phyloP scores from a whole-genome alignment of 1,140 invertebrate species.

The Musca domestica region DNA sequence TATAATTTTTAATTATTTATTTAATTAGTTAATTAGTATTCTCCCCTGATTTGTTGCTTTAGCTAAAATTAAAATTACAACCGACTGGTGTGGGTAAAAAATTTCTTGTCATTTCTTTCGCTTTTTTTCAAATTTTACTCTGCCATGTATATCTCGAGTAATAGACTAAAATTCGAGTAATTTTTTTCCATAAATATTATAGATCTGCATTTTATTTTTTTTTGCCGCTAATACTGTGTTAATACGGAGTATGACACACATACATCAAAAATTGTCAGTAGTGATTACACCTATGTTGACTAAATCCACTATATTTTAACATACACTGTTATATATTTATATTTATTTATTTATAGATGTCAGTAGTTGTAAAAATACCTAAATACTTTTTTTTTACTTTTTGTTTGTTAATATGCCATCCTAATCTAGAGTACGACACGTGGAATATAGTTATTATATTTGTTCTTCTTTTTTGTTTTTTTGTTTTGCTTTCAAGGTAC shows the following conservation, averaged over 20 bases:
- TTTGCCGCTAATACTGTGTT: background rate
- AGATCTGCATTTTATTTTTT: background rate
- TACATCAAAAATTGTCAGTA: slow-evolving; percentile 12
- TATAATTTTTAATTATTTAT: slow-evolving; percentile 3
- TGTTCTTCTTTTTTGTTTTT: background rate
- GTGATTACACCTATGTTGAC: background rate
- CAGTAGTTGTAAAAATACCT: background rate
- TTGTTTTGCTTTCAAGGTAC: slow-evolving; percentile 18
- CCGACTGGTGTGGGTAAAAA: slow-evolving; percentile 42
- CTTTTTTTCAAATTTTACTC: slow-evolving; percentile 32
- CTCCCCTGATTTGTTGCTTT: background rate
- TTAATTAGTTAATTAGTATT: slow-evolving; percentile 12
- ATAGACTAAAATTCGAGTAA: slow-evolving; percentile 55
- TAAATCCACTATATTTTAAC: slow-evolving; percentile 3
- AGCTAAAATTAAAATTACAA: slow-evolving; percentile 50
- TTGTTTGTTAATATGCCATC: background rate
- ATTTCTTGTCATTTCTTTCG: slow-evolving; percentile 23
- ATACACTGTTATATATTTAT: background rate
- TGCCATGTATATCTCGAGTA: slow-evolving; percentile 54
- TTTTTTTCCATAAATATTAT: slow-evolving; percentile 29
- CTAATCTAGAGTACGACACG: background rate
- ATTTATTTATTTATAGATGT: background rate
- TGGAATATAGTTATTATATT: slow-evolving; percentile 6
- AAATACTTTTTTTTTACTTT: background rate
- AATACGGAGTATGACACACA: slow-evolving; percentile 1